These are phyloP conservation scores for Stenotaenia linearis DNA, from an alignment of 2,888 invertebrate species.

Conservation along the genomic window DNA sequence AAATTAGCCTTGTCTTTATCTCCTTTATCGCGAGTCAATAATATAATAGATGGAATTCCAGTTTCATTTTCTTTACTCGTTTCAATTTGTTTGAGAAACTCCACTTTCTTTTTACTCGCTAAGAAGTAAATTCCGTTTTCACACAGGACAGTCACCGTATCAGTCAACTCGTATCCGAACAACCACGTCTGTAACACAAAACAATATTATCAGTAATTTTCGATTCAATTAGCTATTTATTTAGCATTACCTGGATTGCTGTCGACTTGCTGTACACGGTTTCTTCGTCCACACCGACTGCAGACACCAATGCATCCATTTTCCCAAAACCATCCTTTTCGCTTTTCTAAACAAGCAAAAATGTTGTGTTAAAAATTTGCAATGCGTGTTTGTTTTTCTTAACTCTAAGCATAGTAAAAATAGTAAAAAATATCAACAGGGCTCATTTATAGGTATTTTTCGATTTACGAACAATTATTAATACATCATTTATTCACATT, in stretches of 20 bases:
- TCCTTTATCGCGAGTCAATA: constrained; percentile 81
- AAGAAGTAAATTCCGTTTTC: constrained; percentile 80
- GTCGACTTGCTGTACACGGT: constrained; percentile 94
- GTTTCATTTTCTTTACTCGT: constrained; percentile 74
- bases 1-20: constrained; percentile 86
- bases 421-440: neutral
- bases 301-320: constrained; percentile 83
- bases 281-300: constrained; percentile 91
- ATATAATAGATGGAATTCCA: constrained; percentile 70
- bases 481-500: neutral
- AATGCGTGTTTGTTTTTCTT: neutral
- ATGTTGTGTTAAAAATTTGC: neutral
- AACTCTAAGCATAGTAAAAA: no score
- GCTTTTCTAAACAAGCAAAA: neutral
- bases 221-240: neutral
- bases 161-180: constrained; percentile 91
- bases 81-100: constrained; percentile 86
- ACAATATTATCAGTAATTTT: neutral
- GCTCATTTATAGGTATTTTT: neutral
- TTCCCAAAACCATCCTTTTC: constrained; percentile 51
- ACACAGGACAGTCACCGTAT: constrained; percentile 87
- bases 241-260: constrained; percentile 69
- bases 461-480: neutral
- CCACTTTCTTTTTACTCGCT: constrained; percentile 96
- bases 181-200: constrained; percentile 74